Evolutionary conservation across 2,113 vertebrate species (phyloP).

Genomic region (Eulemur macaco): DNA sequence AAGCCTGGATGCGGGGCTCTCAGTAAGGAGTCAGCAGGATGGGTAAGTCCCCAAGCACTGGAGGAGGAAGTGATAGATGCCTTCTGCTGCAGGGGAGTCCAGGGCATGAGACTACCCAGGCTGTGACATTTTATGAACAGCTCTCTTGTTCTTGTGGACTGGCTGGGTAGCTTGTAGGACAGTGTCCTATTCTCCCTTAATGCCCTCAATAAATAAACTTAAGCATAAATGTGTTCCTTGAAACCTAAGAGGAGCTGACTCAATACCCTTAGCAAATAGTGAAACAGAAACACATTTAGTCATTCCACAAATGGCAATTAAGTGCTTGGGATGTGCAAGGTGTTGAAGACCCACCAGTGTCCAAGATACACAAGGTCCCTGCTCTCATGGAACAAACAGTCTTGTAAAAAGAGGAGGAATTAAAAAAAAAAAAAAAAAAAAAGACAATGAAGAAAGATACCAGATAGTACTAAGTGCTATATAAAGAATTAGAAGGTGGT

Average conservation of each 20-base stretch:
- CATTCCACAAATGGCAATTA: neutral
- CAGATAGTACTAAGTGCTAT: neutral
- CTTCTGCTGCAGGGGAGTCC: neutral
- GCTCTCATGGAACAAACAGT: neutral
- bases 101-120: rapidly evolving
- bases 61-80: neutral
- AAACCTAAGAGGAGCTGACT: neutral
- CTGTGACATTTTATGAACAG: neutral
- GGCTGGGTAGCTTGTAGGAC: neutral
- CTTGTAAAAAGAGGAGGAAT: neutral
- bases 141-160: neutral
- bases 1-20: neutral
- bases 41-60: neutral
- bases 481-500: neutral
- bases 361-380: neutral
- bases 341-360: neutral
- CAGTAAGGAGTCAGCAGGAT: neutral
- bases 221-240: neutral
- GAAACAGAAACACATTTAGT: neutral
- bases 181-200: neutral
- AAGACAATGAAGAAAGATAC: neutral
- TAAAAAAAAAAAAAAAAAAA: neutral
- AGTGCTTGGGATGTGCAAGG: neutral
- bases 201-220: neutral
- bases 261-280: neutral